A percentile compares a stretch with the other conserved stretches of the same genome.
phyloP scores from a whole-genome alignment of 2,888 invertebrate genomes.

The Hypomecis atomaria region DNA sequence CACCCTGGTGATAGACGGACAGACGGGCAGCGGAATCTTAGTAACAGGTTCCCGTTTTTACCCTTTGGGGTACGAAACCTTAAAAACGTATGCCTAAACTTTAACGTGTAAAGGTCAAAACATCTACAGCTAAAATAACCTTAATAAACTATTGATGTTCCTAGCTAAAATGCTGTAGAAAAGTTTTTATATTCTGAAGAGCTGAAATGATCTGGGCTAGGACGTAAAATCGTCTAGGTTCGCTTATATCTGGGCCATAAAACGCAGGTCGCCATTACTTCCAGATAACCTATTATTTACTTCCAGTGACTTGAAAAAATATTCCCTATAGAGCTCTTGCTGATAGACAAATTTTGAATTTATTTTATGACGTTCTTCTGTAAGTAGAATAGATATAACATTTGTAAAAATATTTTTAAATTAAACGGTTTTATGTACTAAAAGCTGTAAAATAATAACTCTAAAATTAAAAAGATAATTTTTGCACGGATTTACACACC shows the following conservation, averaged over 20 bases:
- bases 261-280: constrained; percentile 18
- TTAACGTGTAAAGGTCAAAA: too few species aligned
- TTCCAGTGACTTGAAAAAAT: background rate
- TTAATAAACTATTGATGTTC: background rate
- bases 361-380: background rate
- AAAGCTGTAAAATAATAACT: too few species aligned
- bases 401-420: too few species aligned
- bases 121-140: too few species aligned
- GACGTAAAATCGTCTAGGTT: constrained; percentile 13
- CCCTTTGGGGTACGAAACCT: too few species aligned
- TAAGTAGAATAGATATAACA: background rate
- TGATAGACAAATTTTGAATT: background rate
- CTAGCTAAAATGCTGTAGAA: background rate
- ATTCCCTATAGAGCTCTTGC: background rate
- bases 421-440: too few species aligned
- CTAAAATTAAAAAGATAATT: too few species aligned
- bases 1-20: too few species aligned
- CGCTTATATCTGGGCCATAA: constrained; percentile 16
- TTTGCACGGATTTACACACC: too few species aligned
- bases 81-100: too few species aligned
- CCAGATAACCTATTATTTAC: constrained; percentile 29
- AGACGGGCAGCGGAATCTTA: too few species aligned
- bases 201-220: constrained; percentile 8
- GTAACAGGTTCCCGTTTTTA: too few species aligned
- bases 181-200: constrained; percentile 1